phyloP scores from a whole-genome alignment of 2,113 vertebrate species.

The Platanista minor region DNA sequence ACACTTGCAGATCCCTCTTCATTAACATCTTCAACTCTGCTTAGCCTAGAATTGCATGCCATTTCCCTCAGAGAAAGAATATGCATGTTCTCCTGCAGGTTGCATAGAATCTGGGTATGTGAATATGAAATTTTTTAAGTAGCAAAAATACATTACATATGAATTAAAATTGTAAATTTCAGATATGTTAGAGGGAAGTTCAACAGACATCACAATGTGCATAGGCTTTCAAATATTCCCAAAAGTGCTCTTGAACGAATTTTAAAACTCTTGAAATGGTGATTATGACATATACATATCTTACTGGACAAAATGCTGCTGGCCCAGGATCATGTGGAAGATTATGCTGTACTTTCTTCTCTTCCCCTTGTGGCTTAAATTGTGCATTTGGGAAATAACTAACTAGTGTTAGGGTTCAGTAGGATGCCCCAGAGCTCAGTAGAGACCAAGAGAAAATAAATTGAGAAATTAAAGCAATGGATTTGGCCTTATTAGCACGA shows the following conservation, averaged over 20 bases:
- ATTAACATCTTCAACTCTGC: conserved; percentile 46
- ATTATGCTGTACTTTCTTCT: background rate
- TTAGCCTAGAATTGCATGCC: background rate
- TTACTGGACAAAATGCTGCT: background rate
- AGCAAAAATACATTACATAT: conserved; percentile 18
- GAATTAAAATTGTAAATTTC: conserved; percentile 43
- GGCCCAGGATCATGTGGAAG: background rate
- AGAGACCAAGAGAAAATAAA: background rate
- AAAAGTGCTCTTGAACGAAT: background rate
- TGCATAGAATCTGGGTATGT: background rate
- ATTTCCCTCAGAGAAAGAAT: background rate
- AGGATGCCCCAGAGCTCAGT: background rate
- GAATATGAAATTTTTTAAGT: background rate
- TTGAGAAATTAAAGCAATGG: background rate
- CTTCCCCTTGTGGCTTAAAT: background rate
- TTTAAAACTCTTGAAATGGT: conserved; percentile 21
- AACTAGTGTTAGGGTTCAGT: background rate
- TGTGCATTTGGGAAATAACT: background rate
- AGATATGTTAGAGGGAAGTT: background rate
- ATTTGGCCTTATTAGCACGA: background rate
- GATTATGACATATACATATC: background rate
- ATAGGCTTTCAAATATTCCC: background rate
- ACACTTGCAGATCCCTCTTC: conserved; percentile 49
- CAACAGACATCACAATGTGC: background rate
- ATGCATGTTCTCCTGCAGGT: conserved; percentile 12